Conservation (phyloP, 2,113 vertebrate species). For the Seriola quinqueradiata region DNA sequence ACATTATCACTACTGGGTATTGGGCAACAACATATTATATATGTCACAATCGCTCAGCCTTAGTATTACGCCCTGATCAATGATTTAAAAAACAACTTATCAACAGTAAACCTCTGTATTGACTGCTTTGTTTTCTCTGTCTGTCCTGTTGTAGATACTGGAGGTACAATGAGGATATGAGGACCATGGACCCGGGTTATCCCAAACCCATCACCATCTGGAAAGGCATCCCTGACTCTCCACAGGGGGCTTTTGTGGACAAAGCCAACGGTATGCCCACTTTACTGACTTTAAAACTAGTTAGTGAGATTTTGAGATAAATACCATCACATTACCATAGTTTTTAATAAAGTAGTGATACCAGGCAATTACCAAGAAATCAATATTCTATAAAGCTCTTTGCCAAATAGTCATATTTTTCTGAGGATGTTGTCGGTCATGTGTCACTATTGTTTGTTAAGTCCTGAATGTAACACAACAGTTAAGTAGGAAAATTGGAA, state of each 20-base stretch:
- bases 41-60: too few species aligned
- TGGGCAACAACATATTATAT: too few species aligned
- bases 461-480: neutral
- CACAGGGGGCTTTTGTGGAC: conserved; percentile 98
- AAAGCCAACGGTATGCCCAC: conserved; percentile 92
- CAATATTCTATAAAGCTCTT: neutral
- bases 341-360: neutral
- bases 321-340: too few species aligned
- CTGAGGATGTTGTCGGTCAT: neutral
- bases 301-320: neutral
- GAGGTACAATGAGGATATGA: conserved; percentile 98
- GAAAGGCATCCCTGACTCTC: conserved; percentile 98
- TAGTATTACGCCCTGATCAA: too few species aligned
- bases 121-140: conserved; percentile 13
- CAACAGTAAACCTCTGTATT: neutral
- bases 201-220: conserved; percentile 97
- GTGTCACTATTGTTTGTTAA: neutral
- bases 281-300: conserved; percentile 5
- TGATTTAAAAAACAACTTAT: too few species aligned
- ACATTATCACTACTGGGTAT: too few species aligned
- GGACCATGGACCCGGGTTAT: conserved; percentile 97
- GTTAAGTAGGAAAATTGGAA: neutral
- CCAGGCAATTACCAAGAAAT: neutral
- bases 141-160: conserved; percentile 88
- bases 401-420: neutral